Evolutionary conservation across 92 coral and sea anemone genomes (phyloP).

Genomic region (Porites lobata): DNA sequence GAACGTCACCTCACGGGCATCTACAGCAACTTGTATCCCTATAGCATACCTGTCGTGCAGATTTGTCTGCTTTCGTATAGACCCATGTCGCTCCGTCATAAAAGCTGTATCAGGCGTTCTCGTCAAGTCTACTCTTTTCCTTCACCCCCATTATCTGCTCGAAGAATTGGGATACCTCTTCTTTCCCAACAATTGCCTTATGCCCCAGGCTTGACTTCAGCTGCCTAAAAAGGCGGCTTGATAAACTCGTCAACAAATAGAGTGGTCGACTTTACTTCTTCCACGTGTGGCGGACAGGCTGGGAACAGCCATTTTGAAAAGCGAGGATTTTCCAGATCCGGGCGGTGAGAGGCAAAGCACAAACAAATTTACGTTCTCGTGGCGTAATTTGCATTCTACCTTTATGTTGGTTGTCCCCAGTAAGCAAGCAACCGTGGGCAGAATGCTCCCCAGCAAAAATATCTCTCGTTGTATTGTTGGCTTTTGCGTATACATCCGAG

Average conservation of each 20-base stretch:
- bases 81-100: conserved; percentile 53
- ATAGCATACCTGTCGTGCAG: conserved; percentile 35
- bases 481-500: conserved; percentile 22
- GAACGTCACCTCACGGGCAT: background rate
- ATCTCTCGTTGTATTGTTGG: conserved; percentile 23
- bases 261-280: conserved; percentile 27
- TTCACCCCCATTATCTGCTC: conserved; percentile 32
- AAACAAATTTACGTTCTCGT: conserved; percentile 35
- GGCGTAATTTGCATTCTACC: conserved; percentile 44
- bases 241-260: conserved; percentile 63
- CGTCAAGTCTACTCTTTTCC: conserved; percentile 39
- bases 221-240: conserved; percentile 10
- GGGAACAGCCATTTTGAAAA: conserved; percentile 60
- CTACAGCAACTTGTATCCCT: background rate
- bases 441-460: conserved; percentile 27
- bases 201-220: conserved; percentile 21
- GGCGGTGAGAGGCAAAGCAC: conserved; percentile 51
- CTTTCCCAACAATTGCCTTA: conserved; percentile 35
- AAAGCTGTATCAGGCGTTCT: conserved; percentile 46
- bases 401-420: conserved; percentile 36
- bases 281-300: conserved; percentile 55
- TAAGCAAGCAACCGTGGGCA: conserved; percentile 28
- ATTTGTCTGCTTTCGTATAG: conserved; percentile 45
- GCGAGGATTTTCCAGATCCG: conserved; percentile 66
- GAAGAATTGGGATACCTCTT: conserved; percentile 53